phyloP scores from a whole-genome alignment of 2,888 invertebrate species.

The Agriopis marginaria region DNA sequence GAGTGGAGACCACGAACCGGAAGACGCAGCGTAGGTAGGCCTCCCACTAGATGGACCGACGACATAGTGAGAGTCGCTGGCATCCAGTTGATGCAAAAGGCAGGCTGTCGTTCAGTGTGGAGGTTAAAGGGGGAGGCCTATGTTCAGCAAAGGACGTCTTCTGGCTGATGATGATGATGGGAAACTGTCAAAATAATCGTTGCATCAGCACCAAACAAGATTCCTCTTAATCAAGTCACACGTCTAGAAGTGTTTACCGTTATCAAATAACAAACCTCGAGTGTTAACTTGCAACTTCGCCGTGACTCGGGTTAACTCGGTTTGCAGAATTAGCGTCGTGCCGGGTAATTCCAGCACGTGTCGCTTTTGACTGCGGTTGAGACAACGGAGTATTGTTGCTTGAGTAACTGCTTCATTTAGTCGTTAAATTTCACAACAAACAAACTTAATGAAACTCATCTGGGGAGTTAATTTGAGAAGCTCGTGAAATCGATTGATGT shows the following conservation, averaged over 20 bases:
- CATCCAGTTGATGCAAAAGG: too few relatives aligned
- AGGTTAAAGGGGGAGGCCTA: too few relatives aligned
- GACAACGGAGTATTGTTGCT: constrained; percentile 11
- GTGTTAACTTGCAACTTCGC: constrained; percentile 14
- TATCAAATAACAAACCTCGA: constrained; percentile 19
- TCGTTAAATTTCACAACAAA: constrained; percentile 4
- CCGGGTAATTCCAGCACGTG: constrained; percentile 19
- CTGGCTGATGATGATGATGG: too few relatives aligned
- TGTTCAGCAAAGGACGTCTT: too few relatives aligned
- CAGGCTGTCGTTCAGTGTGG: too few relatives aligned
- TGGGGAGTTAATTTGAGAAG: neutral
- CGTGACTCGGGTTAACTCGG: constrained; percentile 25
- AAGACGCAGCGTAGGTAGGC: too few relatives aligned
- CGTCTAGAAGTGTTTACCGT: constrained; percentile 10
- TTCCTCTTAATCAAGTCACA: constrained; percentile 19
- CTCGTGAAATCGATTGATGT: too few relatives aligned
- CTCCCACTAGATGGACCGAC: too few relatives aligned
- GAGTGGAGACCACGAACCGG: too few relatives aligned
- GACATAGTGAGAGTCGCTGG: too few relatives aligned
- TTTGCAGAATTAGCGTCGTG: constrained; percentile 22
- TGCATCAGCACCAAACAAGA: constrained; percentile 14
- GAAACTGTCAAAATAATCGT: neutral
- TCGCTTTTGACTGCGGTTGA: constrained; percentile 21
- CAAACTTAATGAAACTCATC: neutral
- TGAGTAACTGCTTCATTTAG: constrained; percentile 12